Conservation (phyloP, 2,888 invertebrate genomes). For the Eumacrocentrus americanus region DNA sequence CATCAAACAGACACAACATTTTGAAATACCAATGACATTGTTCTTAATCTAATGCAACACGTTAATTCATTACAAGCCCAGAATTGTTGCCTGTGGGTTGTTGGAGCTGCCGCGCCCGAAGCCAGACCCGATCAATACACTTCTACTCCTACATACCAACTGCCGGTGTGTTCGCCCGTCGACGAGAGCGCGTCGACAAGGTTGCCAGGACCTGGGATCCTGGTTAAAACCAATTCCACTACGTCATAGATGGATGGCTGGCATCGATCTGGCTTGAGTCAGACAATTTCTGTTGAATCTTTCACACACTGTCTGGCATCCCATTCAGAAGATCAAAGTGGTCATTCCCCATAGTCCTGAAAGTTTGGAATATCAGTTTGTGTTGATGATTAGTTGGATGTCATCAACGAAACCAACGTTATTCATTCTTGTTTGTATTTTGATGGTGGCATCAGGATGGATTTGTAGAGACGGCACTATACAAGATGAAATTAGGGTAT, state of each 20-base stretch:
- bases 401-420: no score
- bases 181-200: slow-evolving; percentile 4
- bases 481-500: no score
- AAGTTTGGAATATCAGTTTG: neutral
- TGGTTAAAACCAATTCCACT: slow-evolving; percentile 4
- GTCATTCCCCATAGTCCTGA: neutral
- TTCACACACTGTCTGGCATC: neutral
- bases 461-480: no score
- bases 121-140: slow-evolving; percentile 58
- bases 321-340: neutral
- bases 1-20: neutral
- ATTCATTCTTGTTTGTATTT: no score
- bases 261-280: slow-evolving; percentile 1
- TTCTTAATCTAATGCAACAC: neutral
- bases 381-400: no score
- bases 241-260: neutral
- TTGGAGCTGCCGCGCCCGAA: slow-evolving; percentile 41
- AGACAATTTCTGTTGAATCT: no score
- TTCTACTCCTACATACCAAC: slow-evolving; percentile 39
- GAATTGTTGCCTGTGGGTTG: neutral
- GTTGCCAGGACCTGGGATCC: slow-evolving; percentile 1
- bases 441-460: no score
- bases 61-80: neutral
- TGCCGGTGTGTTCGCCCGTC: slow-evolving; percentile 19
- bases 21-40: neutral